A percentile compares a stretch with the other conserved stretches of the same genome.
Conservation (phyloP, 2,113 vertebrate species). For the Misgurnus anguillicaudatus region DNA sequence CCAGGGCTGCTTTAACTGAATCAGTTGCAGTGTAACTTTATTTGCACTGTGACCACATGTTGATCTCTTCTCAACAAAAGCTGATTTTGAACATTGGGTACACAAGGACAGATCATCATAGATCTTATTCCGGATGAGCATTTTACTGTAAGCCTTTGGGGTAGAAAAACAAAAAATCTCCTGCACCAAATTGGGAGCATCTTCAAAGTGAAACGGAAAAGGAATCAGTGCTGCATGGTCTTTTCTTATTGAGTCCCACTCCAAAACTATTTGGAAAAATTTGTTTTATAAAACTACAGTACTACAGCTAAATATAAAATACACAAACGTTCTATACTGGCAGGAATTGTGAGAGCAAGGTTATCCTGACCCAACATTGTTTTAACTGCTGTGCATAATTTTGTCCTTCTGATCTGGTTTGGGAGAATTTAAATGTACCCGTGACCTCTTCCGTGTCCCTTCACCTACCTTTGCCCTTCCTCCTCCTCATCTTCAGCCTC, state of each 20-base stretch:
- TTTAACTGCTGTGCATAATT: background rate
- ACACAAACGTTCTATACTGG: background rate
- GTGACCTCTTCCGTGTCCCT: constrained; percentile 54
- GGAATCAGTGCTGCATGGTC: constrained; percentile 18
- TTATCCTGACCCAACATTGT: background rate
- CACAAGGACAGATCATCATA: constrained; percentile 46
- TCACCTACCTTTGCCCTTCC: constrained; percentile 42
- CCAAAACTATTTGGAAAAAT: constrained; percentile 10
- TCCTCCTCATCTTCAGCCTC: constrained; percentile 57
- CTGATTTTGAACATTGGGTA: constrained; percentile 55
- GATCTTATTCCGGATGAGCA: constrained; percentile 56
- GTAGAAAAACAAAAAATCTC: constrained; percentile 55
- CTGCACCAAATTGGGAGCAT: constrained; percentile 54
- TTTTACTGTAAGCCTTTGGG: constrained; percentile 57
- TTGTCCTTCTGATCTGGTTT: constrained; percentile 61
- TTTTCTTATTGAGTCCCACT: constrained; percentile 23
- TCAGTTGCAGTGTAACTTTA: constrained; percentile 58
- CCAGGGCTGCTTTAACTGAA: constrained; percentile 56
- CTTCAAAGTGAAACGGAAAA: constrained; percentile 37
- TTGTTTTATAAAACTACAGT: background rate
- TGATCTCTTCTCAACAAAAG: constrained; percentile 57
- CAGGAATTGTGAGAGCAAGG: background rate
- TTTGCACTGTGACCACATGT: constrained; percentile 50
- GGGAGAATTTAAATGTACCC: constrained; percentile 67
- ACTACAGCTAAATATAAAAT: background rate